Conservation (phyloP, 1,140 invertebrate species). For the Whitmania pigra region DNA sequence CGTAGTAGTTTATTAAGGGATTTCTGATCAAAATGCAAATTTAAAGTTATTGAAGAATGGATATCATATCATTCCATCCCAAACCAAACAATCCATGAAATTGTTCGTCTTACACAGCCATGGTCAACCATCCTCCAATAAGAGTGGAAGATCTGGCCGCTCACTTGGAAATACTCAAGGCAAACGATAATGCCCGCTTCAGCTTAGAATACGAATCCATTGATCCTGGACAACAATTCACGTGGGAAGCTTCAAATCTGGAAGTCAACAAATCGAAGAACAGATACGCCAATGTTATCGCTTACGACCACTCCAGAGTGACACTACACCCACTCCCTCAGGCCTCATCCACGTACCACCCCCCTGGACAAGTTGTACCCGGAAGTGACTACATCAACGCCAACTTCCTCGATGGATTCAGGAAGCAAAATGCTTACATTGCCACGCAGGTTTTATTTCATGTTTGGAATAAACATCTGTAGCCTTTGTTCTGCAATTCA, state of each 20-base stretch:
- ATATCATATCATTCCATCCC: too few species aligned
- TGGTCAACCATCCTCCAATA: conserved; percentile 76
- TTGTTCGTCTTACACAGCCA: conserved; percentile 29
- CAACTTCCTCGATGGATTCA: conserved; percentile 48
- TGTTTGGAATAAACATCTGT: conserved; percentile 20
- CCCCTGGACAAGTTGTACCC: conserved; percentile 55
- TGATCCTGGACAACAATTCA: conserved; percentile 97
- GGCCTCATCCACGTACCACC: conserved; percentile 55
- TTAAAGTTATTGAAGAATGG: too few species aligned
- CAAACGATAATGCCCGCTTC: conserved; percentile 93
- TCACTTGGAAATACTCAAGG: conserved; percentile 87
- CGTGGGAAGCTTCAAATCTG: conserved; percentile 96
- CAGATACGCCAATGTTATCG: conserved; percentile 96
- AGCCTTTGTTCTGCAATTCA: conserved; percentile 21
- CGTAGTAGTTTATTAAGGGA: too few species aligned
- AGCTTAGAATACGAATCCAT: conserved; percentile 59
- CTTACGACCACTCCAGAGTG: conserved; percentile 62
- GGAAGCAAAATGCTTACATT: conserved; percentile 42
- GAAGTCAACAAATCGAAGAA: conserved; percentile 98
- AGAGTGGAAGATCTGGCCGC: conserved; percentile 79
- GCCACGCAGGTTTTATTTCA: conserved; percentile 36
- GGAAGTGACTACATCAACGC: conserved; percentile 89
- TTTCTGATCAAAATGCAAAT: too few species aligned
- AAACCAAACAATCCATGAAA: too few species aligned
- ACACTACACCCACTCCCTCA: conserved; percentile 97